Percentiles rank a stretch among this genome's conserved stretches.
phyloP scores from a whole-genome alignment of 2,888 invertebrate species.

The Agonopterix heracliana region DNA sequence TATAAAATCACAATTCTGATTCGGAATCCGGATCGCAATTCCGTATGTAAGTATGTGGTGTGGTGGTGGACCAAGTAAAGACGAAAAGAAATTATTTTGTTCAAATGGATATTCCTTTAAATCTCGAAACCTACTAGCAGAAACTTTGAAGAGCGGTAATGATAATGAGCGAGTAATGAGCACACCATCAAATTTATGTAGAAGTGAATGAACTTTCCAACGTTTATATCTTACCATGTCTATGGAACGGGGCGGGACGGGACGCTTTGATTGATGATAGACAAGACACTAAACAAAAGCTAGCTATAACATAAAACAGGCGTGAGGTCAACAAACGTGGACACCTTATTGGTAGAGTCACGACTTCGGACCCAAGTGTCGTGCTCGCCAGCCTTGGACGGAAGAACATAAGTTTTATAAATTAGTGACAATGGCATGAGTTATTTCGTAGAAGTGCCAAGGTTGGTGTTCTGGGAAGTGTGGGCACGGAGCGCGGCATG shows the following conservation, averaged over 20 bases:
- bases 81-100: too few species aligned
- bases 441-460: slow-evolving; percentile 68
- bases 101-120: too few species aligned
- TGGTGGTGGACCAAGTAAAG: too few species aligned
- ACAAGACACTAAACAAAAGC: background rate
- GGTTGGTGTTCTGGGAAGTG: slow-evolving; percentile 69
- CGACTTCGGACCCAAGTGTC: slow-evolving; percentile 14
- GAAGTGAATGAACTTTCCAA: too few species aligned
- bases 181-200: too few species aligned
- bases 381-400: slow-evolving; percentile 40
- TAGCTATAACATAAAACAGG: background rate
- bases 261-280: background rate
- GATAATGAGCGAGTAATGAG: too few species aligned
- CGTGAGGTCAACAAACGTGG: slow-evolving; percentile 40
- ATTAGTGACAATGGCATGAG: slow-evolving; percentile 72
- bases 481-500: slow-evolving; percentile 35
- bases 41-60: too few species aligned
- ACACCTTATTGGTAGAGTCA: slow-evolving; percentile 26
- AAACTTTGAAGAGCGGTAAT: too few species aligned
- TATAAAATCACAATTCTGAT: too few species aligned
- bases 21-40: too few species aligned
- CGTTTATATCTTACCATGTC: background rate
- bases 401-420: slow-evolving; percentile 67
- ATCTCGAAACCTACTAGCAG: too few species aligned
- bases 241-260: background rate